Conservation (phyloP, 2,797 vertebrate genomes). For the Melopsittacus undulatus region DNA sequence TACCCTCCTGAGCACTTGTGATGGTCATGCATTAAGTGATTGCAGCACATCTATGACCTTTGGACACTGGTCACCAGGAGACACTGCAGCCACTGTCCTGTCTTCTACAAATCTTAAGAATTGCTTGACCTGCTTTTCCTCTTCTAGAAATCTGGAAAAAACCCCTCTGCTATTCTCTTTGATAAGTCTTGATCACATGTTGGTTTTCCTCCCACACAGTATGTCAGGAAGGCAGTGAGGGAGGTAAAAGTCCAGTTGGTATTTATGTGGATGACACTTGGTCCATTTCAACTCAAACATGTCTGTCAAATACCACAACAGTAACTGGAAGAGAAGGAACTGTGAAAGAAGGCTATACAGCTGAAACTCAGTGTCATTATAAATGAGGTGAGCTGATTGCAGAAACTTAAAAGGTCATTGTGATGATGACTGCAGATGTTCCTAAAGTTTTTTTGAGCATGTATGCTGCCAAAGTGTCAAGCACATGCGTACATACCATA, state of each 20-base stretch:
- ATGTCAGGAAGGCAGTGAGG: accelerated
- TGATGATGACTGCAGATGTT: no score
- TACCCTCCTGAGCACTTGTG: not conserved
- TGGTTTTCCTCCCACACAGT: not conserved
- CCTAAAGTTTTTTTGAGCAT: accelerated
- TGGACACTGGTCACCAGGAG: not conserved
- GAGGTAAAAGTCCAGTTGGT: not conserved
- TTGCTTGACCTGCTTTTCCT: not conserved
- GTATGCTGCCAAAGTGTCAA: not conserved
- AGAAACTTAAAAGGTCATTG: not conserved
- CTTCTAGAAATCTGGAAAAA: not conserved
- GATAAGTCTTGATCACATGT: not conserved
- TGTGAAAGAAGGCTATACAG: not conserved
- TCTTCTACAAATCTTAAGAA: not conserved
- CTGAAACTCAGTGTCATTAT: not conserved
- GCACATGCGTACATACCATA: not conserved
- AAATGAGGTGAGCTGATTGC: not conserved
- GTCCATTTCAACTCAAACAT: not conserved
- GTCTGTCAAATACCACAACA: not conserved
- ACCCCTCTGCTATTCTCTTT: not conserved
- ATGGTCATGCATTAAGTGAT: not conserved
- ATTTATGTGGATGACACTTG: not conserved
- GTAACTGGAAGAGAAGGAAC: not conserved
- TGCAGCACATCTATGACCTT: not conserved
- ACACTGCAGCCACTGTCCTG: not conserved